Conservation (phyloP, 1,140 invertebrate species). For the Uloborus diversus region DNA sequence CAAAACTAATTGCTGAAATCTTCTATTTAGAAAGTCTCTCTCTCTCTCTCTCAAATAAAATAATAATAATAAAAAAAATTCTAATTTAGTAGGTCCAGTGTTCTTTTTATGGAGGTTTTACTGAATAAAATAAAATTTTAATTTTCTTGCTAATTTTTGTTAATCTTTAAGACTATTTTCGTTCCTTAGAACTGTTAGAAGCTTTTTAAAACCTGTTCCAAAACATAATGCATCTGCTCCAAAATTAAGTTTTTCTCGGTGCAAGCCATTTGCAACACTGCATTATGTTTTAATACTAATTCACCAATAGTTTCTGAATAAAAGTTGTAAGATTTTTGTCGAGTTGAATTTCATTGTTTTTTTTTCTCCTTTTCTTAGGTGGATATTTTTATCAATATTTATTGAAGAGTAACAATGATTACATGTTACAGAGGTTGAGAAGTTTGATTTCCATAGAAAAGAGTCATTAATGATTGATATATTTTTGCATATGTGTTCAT, state of each 20-base stretch:
- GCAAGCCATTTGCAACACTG: background rate
- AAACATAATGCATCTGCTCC: background rate
- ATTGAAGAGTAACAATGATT: constrained; percentile 12
- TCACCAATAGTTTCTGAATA: background rate
- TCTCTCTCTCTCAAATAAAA: too few species aligned
- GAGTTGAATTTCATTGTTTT: background rate
- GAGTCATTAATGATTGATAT: background rate
- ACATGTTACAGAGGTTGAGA: constrained; percentile 1
- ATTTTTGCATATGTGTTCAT: background rate
- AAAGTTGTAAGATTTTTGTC: background rate
- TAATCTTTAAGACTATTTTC: too few species aligned
- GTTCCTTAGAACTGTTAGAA: too few species aligned
- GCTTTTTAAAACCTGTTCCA: background rate
- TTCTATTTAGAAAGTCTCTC: too few species aligned
- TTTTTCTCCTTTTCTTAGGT: constrained; percentile 1
- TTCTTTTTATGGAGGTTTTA: too few species aligned
- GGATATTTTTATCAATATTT: constrained; percentile 23
- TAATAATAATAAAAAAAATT: too few species aligned
- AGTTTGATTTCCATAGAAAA: constrained; percentile 21
- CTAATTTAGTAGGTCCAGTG: too few species aligned
- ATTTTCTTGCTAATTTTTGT: too few species aligned
- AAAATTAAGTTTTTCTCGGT: background rate
- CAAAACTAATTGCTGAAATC: too few species aligned
- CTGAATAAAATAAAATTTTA: too few species aligned
- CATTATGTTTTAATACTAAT: background rate